These are phyloP conservation scores for Phrynocephalus versicolor DNA, from an alignment of 2,113 vertebrate species.

Conservation along the genomic window DNA sequence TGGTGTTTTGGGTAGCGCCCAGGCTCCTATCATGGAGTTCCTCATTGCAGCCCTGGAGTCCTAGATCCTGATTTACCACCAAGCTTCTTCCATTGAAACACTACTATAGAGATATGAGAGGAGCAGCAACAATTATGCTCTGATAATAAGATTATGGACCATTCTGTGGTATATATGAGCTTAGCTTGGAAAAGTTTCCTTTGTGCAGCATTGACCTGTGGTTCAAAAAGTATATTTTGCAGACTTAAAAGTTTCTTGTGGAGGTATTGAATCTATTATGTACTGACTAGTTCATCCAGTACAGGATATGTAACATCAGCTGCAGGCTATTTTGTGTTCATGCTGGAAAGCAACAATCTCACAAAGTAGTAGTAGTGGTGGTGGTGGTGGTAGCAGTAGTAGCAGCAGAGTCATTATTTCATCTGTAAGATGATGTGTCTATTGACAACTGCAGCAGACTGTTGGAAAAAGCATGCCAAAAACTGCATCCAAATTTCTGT, in stretches of 20 bases:
- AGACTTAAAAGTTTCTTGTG: not conserved
- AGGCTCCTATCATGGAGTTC: not conserved
- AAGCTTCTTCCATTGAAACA: not conserved
- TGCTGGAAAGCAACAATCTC: conserved; percentile 4
- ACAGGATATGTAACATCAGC: not conserved
- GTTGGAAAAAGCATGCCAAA: not conserved
- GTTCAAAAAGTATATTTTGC: not conserved
- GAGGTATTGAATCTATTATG: not conserved
- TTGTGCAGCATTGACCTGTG: not conserved
- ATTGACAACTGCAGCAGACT: not conserved
- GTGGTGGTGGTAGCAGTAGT: not conserved
- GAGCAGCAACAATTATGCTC: not conserved
- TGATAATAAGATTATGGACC: not conserved
- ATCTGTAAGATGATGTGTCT: not conserved
- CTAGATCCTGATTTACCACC: no score
- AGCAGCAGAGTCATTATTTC: not conserved
- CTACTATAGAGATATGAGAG: not conserved
- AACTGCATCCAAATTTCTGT: not conserved
- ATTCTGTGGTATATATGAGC: not conserved
- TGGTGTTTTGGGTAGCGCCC: not conserved
- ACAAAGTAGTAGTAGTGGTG: not conserved
- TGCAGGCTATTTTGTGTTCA: not conserved
- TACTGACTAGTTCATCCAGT: not conserved
- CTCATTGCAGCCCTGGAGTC: not conserved
- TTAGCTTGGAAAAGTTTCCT: not conserved